Conservation (phyloP, 2,888 invertebrate genomes). For the Leistus spinibarbis region DNA sequence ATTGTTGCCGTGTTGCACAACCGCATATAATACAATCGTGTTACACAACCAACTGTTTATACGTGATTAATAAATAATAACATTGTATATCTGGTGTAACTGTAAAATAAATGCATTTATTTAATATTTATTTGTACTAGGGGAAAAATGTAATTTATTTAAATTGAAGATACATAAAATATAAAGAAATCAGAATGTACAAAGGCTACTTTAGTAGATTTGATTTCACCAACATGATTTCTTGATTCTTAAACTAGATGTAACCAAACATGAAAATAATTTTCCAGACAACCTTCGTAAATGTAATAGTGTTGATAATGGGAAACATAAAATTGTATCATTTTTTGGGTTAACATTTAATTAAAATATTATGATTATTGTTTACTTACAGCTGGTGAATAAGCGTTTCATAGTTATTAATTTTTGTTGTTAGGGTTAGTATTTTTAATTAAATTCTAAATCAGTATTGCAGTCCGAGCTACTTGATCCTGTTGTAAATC, state of each 20-base stretch:
- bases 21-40: too few relatives aligned
- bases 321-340: background rate
- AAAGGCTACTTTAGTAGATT: background rate
- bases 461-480: constrained; percentile 29
- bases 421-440: background rate
- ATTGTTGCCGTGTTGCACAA: background rate
- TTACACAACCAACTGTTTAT: background rate
- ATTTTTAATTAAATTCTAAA: constrained; percentile 26
- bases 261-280: background rate
- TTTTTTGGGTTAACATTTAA: background rate
- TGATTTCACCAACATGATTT: background rate
- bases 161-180: background rate
- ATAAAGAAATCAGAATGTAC: background rate
- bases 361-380: background rate
- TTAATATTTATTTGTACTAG: background rate
- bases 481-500: constrained; percentile 20
- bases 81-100: background rate
- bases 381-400: constrained; percentile 31
- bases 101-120: background rate
- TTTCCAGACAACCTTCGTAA: background rate
- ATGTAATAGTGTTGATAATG: background rate
- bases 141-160: background rate
- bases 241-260: too few relatives aligned
- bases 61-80: background rate
- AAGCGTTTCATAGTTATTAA: constrained; percentile 12